Evolutionary conservation across 1,140 invertebrate species (phyloP).

Genomic region (Cyrtorhinus lividipennis): DNA sequence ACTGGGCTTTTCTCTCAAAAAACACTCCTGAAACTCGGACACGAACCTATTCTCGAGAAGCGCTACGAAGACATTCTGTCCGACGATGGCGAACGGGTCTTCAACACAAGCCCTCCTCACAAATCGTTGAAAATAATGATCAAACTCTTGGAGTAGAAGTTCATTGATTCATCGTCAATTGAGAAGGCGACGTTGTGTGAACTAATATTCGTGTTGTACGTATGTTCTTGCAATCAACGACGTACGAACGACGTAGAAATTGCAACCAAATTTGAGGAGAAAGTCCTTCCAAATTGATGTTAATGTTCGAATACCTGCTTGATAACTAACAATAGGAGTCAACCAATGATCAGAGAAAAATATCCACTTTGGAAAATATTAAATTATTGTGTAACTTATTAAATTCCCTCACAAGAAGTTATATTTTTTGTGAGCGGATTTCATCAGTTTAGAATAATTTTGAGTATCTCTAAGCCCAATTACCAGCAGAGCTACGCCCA

Average conservation of each 20-base stretch:
- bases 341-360: too few species aligned
- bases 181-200: not conserved
- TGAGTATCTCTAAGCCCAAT: too few species aligned
- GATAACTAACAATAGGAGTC: not conserved
- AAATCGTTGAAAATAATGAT: slow-evolving; percentile 46
- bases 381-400: too few species aligned
- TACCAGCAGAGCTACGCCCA: too few species aligned
- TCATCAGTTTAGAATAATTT: too few species aligned
- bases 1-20: slow-evolving; percentile 63
- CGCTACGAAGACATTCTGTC: slow-evolving; percentile 48
- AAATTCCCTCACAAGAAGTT: too few species aligned
- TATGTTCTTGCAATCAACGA: not conserved
- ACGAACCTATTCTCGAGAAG: slow-evolving; percentile 44
- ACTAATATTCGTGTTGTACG: not conserved
- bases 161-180: not conserved
- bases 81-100: slow-evolving; percentile 38
- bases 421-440: too few species aligned
- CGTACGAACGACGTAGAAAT: not conserved
- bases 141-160: slow-evolving; percentile 29
- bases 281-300: not conserved
- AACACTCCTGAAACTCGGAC: slow-evolving; percentile 48
- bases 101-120: slow-evolving; percentile 40
- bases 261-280: not conserved
- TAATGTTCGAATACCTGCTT: not conserved
- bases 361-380: too few species aligned